Evolutionary conservation across 2,888 invertebrate species (phyloP), one percentile per base, ranked within the genome.

Genomic region (Epistrophe eligans): DNA sequence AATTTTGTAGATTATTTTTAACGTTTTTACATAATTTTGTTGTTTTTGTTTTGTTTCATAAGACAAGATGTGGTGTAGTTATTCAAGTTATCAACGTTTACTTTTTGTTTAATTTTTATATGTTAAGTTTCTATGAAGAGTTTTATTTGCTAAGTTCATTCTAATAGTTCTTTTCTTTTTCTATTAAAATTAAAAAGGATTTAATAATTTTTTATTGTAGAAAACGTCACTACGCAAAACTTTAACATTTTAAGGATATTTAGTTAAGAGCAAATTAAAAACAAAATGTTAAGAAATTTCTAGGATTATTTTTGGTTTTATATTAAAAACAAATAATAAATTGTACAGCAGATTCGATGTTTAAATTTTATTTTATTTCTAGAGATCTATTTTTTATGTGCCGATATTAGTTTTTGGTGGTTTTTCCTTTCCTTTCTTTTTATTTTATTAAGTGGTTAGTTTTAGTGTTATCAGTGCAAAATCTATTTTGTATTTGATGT

Each of bases 291-390:
- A 40, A 24, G 8, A 43, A 40, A 62, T 35, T 35, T 7, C 17
- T 48, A 17, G 9, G 7, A 4, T 5, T 2, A n/a, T 45, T 45
- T 81, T 45, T 81, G 64, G 52, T 82, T 66, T 50, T 66, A 28
- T 45, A 43, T 43, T 19, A 45, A 43, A 24, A 24, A 24, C 3
- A 24, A 72, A 48, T 58, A 35, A 60, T 45, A 72, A 77, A 64
- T 87, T 87, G 66, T 87, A 87, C 83, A 82, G 60, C 55, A 72
- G 45, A 83, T 76, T 87, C 87, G 87, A 87, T 87, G 87, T 83
- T 76, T 83, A 48, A 71, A 60, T 66, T 76, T 72, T 66, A 70
- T 57, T 66, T 76, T 72, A 52, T 32, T 50, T 79, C 48, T 83
- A 77, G 11, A 76, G 48, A 52, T 85, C 74, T 77, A 79, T 77